These are phyloP conservation scores for Acrossocheilus fasciatus DNA, from an alignment of 2,797 vertebrate genomes.

Conservation along the genomic window DNA sequence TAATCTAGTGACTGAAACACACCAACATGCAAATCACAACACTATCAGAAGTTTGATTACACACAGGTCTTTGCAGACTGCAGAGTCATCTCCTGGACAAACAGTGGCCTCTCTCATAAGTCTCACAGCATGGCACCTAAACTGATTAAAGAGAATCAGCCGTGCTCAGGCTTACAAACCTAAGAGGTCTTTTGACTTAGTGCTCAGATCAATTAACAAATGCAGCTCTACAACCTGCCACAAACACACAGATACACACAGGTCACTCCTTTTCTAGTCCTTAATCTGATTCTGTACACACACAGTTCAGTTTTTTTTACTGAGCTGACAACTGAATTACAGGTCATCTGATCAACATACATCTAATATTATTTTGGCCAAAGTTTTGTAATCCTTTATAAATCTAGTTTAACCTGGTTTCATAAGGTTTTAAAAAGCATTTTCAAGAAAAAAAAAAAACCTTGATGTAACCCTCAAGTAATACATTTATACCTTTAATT, in stretches of 20 bases:
- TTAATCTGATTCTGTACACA: slow-evolving; percentile 1
- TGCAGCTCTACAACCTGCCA: slow-evolving; percentile 35
- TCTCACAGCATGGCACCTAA: slow-evolving; percentile 74
- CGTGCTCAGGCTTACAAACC: slow-evolving; percentile 74
- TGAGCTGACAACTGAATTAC: background rate
- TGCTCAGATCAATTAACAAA: slow-evolving; percentile 77
- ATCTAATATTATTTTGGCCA: background rate
- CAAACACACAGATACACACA: background rate
- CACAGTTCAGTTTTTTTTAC: background rate
- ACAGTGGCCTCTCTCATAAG: slow-evolving; percentile 26
- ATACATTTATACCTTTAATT: no score
- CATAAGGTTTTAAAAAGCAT: no score
- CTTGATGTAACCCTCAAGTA: no score
- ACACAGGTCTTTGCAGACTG: background rate
- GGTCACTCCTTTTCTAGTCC: background rate
- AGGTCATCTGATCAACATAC: no score
- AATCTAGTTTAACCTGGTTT: no score
- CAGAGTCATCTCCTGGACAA: slow-evolving; percentile 26
- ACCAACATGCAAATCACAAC: background rate
- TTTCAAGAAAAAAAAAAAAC: no score
- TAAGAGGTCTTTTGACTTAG: slow-evolving; percentile 67
- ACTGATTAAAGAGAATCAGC: slow-evolving; percentile 79
- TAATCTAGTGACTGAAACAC: background rate
- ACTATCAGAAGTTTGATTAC: background rate
- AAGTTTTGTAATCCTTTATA: no score